These are phyloP conservation scores for Alitta virens DNA, from an alignment of 2,888 invertebrate genomes.

Conservation along the genomic window DNA sequence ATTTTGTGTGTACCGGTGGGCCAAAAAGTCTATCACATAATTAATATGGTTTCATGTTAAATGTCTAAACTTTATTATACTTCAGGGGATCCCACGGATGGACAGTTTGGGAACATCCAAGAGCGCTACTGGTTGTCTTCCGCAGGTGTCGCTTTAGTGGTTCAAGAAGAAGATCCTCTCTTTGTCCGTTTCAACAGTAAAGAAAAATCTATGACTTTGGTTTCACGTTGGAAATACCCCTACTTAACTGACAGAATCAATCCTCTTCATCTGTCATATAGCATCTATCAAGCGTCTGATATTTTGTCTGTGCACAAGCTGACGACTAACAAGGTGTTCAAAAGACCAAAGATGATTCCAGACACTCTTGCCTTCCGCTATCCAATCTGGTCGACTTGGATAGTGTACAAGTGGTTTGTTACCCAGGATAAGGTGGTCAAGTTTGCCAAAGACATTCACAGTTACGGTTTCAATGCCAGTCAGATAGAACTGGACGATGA, in stretches of 20 bases:
- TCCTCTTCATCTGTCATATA: slow-evolving; percentile 59
- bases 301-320: slow-evolving; percentile 67
- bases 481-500: slow-evolving; percentile 72
- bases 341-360: slow-evolving; percentile 66
- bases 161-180: slow-evolving; percentile 68
- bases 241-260: slow-evolving; percentile 12
- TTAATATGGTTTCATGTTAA: too few species aligned
- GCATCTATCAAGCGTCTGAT: slow-evolving; percentile 66
- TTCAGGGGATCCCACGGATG: too few species aligned
- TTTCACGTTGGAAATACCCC: slow-evolving; percentile 22
- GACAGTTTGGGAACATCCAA: slow-evolving; percentile 46
- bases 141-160: slow-evolving; percentile 68
- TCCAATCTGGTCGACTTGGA: slow-evolving; percentile 89
- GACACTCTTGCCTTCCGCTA: slow-evolving; percentile 70
- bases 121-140: slow-evolving; percentile 66
- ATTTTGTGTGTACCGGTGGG: too few species aligned
- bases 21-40: too few species aligned
- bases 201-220: slow-evolving; percentile 64
- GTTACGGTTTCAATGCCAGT: slow-evolving; percentile 34
- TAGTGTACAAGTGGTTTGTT: slow-evolving; percentile 69
- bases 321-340: slow-evolving; percentile 65
- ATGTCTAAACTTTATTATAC: too few species aligned
- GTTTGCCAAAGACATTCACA: slow-evolving; percentile 37
- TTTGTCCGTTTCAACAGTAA: slow-evolving; percentile 77
- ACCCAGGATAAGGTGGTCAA: slow-evolving; percentile 59